Evolutionary conservation across 1,140 invertebrate genomes (phyloP).

Genomic region (Dendrolimus kikuchii): DNA sequence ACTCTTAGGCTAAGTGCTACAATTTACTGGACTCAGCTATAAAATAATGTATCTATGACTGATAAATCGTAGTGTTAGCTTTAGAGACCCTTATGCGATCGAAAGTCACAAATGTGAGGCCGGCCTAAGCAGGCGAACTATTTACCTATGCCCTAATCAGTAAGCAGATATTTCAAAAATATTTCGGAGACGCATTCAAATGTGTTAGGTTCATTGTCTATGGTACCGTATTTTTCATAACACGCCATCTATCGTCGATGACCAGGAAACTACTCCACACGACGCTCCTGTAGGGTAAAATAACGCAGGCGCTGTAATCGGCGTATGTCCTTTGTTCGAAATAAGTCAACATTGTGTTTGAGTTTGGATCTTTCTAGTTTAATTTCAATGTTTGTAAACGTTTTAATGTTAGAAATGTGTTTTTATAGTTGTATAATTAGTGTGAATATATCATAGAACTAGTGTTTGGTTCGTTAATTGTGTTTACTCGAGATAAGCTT

Average conservation of each 20-base stretch:
- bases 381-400: conserved; percentile 35
- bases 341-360: conserved; percentile 69
- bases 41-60: too few species aligned
- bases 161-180: too few species aligned
- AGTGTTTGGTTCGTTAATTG: conserved; percentile 27
- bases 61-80: too few species aligned
- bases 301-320: conserved; percentile 67
- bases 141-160: too few species aligned
- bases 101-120: too few species aligned
- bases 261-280: conserved; percentile 29
- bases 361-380: conserved; percentile 54
- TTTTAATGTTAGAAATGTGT: conserved; percentile 54
- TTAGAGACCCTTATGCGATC: too few species aligned
- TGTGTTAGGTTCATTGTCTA: conserved; percentile 3
- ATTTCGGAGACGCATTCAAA: too few species aligned
- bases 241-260: conserved; percentile 50
- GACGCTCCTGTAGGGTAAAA: conserved; percentile 55
- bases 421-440: conserved; percentile 4
- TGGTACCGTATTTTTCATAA: conserved; percentile 15
- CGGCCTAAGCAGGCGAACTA: too few species aligned
- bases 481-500: conserved; percentile 42
- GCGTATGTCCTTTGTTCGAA: conserved; percentile 71
- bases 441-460: background rate
- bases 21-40: too few species aligned
- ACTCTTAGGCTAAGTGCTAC: too few species aligned